phyloP scores from a whole-genome alignment of 1,140 invertebrate genomes.

The Hycleus phaleratus region DNA sequence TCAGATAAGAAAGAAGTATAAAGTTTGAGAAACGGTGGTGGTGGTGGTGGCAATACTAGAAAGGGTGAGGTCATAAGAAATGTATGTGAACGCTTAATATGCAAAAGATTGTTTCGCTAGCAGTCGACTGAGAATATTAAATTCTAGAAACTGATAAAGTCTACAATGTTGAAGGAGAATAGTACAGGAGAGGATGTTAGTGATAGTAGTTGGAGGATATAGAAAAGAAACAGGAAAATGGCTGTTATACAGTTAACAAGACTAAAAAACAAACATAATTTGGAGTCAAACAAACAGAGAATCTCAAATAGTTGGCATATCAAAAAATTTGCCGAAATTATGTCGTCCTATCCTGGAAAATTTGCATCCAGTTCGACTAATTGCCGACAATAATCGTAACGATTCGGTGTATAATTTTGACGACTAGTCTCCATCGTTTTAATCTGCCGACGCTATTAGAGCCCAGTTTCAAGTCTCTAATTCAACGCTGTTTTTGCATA shows the following conservation, averaged over 20 bases:
- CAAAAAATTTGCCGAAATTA: too few relatives aligned
- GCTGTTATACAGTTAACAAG: background rate
- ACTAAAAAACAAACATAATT: background rate
- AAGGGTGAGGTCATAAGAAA: conserved; percentile 9
- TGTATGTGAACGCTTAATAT: conserved; percentile 25
- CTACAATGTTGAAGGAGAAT: conserved; percentile 5
- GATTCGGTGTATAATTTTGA: too few relatives aligned
- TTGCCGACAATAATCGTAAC: too few relatives aligned
- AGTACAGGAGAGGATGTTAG: background rate
- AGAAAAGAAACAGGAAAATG: background rate
- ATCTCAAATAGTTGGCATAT: too few relatives aligned
- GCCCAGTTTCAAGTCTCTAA: too few relatives aligned
- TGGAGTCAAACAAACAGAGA: background rate
- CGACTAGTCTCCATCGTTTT: too few relatives aligned
- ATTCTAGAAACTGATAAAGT: conserved; percentile 19
- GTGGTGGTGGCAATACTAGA: too few relatives aligned
- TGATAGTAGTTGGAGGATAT: background rate
- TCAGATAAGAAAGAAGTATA: conserved; percentile 19
- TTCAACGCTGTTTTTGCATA: too few relatives aligned
- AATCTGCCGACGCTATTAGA: too few relatives aligned
- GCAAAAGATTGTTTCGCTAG: conserved; percentile 25
- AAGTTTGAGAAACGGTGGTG: conserved; percentile 16
- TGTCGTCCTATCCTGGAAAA: too few relatives aligned
- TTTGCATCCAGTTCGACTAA: too few relatives aligned
- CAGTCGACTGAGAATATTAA: conserved; percentile 22